Evolutionary conservation across 92 coral and sea anemone genomes (phyloP), one percentile per base, ranked within the genome.

Genomic region (Metridium senile): DNA sequence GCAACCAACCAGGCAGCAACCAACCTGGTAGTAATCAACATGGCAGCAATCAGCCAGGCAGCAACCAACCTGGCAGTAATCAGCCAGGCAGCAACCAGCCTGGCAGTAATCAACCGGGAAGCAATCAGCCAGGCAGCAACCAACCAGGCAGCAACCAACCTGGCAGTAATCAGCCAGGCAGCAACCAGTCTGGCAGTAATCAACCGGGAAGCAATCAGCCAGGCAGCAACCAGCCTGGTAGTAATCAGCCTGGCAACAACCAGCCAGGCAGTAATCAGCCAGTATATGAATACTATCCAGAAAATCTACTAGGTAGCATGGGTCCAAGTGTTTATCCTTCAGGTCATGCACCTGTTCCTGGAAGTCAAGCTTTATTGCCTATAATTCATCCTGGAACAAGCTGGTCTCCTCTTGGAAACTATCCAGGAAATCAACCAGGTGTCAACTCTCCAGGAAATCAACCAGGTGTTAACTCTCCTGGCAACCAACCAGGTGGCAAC

Each of bases 61-160:
- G 58, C 16, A 88, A 75, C 39, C 62, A 39, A 27, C 77, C 85
- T 4, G 79, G 72, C 9, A 76, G 66, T 11, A 58, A 39, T 26
- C 34, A 74, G 26, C 74, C 85, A 63, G 75, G 86, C 49, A 65
- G 68, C 0, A 54, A 26, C 11, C 46, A 54, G 19, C 78, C 78
- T 23, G 66, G 66, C 10, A 25, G 46, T 9, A 34, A 43, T 6
- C 1, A 64, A 0, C 75, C 63, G 17, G 78, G 78, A 3, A 73
- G 61, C 1, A 68, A 31, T 4, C 80, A 68, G 1, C 71, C 64
- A 39, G 62, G 59, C 53, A 26, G 47, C 3, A 62, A 43, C 10
- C 9, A 32, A 17, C 80, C 80, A 1, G 80, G 69, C 1, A 33
- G 47, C 0, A 39, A 39, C 49, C 33, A 70, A 43, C 59, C 74